Evolutionary conservation across 2,797 vertebrate species (phyloP), one percentile per base, ranked within the genome.

Genomic region (Scyliorhinus canicula): DNA sequence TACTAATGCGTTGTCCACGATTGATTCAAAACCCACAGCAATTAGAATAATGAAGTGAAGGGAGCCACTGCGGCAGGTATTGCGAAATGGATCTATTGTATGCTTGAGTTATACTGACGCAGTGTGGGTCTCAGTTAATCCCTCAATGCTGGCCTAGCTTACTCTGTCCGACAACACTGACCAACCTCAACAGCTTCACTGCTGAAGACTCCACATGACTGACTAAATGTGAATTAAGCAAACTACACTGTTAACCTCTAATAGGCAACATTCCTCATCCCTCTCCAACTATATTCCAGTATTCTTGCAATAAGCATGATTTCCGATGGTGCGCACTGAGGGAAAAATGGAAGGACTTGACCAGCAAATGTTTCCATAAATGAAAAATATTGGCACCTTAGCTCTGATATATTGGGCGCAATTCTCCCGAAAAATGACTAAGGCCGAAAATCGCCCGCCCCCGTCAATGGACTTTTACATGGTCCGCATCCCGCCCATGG

Each of bases 31-130:
- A 91, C 44, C 60, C 44, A 91, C 60, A 65, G n/a, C 60, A 63
- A 91, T 91, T 91, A 63, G 63, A 91, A 65, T 91, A 91, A 91
- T 65, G 60, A 91, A 91, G 24, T 91, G 88, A 90, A 44, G 86
- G n/a, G 86, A 40, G 55, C 86, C 57, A 31, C 55, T 7, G 60
- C 8, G 63, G 88, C 9, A 40, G 11, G 57, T 4, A 65, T 65
- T 91, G 63, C 65, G 44, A 91, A 91, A 65, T 65, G 24, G n/a
- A 65, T n/a, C 88, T 63, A 65, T 91, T 44, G 65, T 65, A 91
- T 26, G 19, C 35, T 24, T 91, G 88, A 44, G n/a, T n/a, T 91
- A 40, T 91, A 91, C 40, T 40, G 57, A 63, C 4, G 19, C 26
- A 4, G 19, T 91, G 57, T 3, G n/a, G 60, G n/a, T 2, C 21